Percentiles rank a stretch among this genome's conserved stretches.
These are phyloP conservation scores for Anoura caudifer DNA, from an alignment of 2,113 vertebrate species.

Conservation along the genomic window DNA sequence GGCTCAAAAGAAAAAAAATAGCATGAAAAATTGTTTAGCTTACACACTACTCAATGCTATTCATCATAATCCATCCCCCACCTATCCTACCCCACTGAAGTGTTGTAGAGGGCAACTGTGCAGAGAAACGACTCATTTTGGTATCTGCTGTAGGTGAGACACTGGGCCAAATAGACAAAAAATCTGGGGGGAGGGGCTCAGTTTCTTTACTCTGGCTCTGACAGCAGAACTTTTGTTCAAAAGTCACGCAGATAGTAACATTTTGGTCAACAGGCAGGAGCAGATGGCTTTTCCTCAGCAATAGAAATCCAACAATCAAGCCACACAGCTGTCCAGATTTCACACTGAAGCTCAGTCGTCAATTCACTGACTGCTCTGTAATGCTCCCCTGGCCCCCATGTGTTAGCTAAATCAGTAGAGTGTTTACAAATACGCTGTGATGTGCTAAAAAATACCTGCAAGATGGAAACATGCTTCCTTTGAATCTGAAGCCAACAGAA, in stretches of 20 bases:
- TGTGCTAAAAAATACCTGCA: not conserved
- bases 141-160: not conserved
- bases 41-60: not conserved
- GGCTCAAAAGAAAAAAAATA: not conserved
- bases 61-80: not conserved
- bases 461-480: conserved; percentile 8
- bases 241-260: not conserved
- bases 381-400: not conserved
- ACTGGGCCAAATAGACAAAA: not conserved
- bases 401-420: conserved; percentile 16
- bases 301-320: not conserved
- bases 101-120: not conserved
- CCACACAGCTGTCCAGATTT: not conserved
- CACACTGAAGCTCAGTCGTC: not conserved
- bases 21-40: not conserved
- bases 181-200: not conserved
- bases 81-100: not conserved
- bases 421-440: conserved; percentile 41
- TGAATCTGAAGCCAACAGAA: not conserved
- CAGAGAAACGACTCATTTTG: not conserved
- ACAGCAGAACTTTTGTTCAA: not conserved
- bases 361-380: conserved; percentile 6
- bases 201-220: not conserved
- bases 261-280: conserved; percentile 10
- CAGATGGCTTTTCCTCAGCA: not conserved